Conservation (phyloP, 2,113 vertebrate species). For the Tringa solitaria region DNA sequence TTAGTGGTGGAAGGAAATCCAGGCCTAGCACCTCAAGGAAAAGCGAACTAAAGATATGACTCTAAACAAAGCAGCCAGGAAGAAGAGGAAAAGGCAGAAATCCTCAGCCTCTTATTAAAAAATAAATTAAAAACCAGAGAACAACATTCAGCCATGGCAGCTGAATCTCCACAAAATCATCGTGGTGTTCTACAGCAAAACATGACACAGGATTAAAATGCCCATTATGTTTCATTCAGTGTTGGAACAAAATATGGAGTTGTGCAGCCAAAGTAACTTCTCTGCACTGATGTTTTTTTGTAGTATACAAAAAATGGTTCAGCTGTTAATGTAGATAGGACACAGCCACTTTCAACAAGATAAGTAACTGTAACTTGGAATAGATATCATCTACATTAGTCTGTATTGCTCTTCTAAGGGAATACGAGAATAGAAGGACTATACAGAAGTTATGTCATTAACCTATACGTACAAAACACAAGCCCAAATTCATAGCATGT, state of each 20-base stretch:
- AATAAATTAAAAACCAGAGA: neutral
- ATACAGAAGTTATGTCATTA: neutral
- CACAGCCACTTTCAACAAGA: neutral
- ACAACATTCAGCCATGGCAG: neutral
- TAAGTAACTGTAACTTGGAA: neutral
- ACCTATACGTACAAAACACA: neutral
- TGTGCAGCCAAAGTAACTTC: neutral
- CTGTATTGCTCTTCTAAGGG: neutral
- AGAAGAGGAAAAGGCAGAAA: neutral
- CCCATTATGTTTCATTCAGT: neutral
- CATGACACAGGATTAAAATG: neutral
- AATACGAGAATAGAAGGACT: neutral
- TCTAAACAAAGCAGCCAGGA: neutral
- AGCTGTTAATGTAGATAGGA: neutral
- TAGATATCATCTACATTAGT: neutral
- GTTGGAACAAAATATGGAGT: neutral
- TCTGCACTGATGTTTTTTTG: neutral
- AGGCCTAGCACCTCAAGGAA: neutral
- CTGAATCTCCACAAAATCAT: neutral
- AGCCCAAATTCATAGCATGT: neutral
- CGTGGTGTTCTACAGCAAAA: neutral
- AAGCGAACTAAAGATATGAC: neutral
- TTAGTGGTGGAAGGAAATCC: neutral
- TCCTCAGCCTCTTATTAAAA: neutral
- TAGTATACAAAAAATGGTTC: neutral